Evolutionary conservation across 2,888 invertebrate genomes (phyloP).

Genomic region (Drosophila incognita): DNA sequence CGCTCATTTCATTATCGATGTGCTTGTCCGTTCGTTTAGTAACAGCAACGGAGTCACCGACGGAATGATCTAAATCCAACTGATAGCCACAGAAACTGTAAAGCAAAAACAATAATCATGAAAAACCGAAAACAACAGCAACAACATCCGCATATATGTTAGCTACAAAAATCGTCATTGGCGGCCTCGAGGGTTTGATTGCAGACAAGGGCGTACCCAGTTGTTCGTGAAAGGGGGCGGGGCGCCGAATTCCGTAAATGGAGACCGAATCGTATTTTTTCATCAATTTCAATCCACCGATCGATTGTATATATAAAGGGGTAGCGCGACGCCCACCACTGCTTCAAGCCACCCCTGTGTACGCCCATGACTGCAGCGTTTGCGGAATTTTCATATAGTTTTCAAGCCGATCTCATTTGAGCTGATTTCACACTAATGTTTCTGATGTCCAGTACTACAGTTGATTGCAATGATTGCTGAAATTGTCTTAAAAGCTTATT

Average conservation of each 20-base stretch:
- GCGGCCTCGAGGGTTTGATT: slow-evolving; percentile 36
- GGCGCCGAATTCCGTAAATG: not conserved
- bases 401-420: slow-evolving; percentile 7
- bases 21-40: slow-evolving; percentile 31
- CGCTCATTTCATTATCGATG: slow-evolving; percentile 50
- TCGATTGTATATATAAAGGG: not conserved
- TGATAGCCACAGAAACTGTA: slow-evolving; percentile 28
- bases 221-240: not conserved
- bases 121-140: slow-evolving; percentile 6
- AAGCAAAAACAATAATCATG: slow-evolving; percentile 6
- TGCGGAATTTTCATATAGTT: slow-evolving; percentile 36
- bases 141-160: not conserved
- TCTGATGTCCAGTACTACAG: slow-evolving; percentile 5
- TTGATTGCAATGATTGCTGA: slow-evolving; percentile 14
- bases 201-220: slow-evolving; percentile 9
- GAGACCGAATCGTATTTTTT: not conserved
- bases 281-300: not conserved
- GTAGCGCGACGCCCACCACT: not conserved
- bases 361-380: slow-evolving; percentile 12
- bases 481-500: not conserved
- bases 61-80: slow-evolving; percentile 23
- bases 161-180: slow-evolving; percentile 15
- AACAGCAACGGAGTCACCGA: slow-evolving; percentile 33
- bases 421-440: slow-evolving; percentile 8
- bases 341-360: not conserved